Conservation (phyloP, 1,140 invertebrate species). For the Elymnias hypermnestra region DNA sequence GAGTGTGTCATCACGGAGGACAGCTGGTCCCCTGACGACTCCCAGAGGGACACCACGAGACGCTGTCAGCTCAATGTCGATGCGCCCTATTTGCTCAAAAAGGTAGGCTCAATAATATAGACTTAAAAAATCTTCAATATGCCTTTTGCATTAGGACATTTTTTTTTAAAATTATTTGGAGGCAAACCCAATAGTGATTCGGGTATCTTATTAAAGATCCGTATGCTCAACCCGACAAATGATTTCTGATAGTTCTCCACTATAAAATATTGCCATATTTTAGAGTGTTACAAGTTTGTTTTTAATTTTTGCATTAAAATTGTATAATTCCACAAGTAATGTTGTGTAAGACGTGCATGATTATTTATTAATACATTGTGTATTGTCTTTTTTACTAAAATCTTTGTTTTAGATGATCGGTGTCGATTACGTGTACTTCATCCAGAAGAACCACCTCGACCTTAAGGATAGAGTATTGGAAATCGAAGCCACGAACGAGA, state of each 20-base stretch:
- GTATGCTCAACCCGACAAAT: too few species aligned
- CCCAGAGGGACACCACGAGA: slow-evolving; percentile 89
- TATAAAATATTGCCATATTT: too few species aligned
- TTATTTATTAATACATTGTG: background rate
- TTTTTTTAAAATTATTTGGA: too few species aligned
- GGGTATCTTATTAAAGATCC: too few species aligned
- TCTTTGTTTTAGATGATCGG: slow-evolving; percentile 88
- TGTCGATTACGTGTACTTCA: slow-evolving; percentile 94
- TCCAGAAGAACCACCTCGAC: slow-evolving; percentile 94
- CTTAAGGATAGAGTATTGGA: slow-evolving; percentile 85
- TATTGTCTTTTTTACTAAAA: background rate
- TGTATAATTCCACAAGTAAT: too few species aligned
- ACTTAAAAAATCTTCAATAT: too few species aligned
- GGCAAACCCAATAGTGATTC: too few species aligned
- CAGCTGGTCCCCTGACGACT: slow-evolving; percentile 86
- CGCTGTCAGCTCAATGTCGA: slow-evolving; percentile 95
- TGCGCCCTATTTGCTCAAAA: slow-evolving; percentile 96
- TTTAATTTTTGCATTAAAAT: too few species aligned
- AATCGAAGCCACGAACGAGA: slow-evolving; percentile 97
- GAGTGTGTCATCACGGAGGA: slow-evolving; percentile 92
- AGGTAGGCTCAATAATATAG: slow-evolving; percentile 77
- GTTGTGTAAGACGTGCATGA: too few species aligned
- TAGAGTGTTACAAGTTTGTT: too few species aligned
- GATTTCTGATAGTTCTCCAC: too few species aligned
- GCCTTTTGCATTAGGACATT: too few species aligned